Evolutionary conservation across 2,797 vertebrate species (phyloP).

Genomic region (Pampus argenteus): DNA sequence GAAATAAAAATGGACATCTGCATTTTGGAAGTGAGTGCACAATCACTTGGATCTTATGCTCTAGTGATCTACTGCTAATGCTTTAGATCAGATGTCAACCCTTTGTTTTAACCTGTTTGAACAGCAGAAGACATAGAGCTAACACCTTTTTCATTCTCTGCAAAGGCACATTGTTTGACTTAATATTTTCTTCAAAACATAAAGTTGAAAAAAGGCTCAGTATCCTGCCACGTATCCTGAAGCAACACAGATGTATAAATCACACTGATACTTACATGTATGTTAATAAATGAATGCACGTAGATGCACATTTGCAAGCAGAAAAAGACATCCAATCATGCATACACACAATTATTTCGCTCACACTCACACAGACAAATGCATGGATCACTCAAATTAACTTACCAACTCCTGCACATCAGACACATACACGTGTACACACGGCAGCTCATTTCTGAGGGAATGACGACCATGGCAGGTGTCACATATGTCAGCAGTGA

Average conservation of each 20-base stretch:
- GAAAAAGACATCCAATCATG: background rate
- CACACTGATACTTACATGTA: background rate
- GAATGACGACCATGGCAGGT: slow-evolving; percentile 49
- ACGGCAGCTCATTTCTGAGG: slow-evolving; percentile 52
- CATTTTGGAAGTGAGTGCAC: slow-evolving; percentile 64
- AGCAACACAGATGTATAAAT: background rate
- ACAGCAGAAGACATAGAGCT: slow-evolving; percentile 37
- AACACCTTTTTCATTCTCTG: slow-evolving; percentile 27
- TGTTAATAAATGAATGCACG: background rate
- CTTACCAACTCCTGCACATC: background rate
- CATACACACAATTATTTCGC: slow-evolving; percentile 2
- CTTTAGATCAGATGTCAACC: slow-evolving; percentile 34
- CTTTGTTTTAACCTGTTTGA: slow-evolving; percentile 42
- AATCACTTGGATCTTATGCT: slow-evolving; percentile 54
- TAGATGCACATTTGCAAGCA: slow-evolving; percentile 2
- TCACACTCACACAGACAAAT: slow-evolving; percentile 9
- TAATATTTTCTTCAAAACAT: slow-evolving; percentile 16
- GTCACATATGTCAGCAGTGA: slow-evolving; percentile 70
- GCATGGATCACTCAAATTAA: slow-evolving; percentile 28
- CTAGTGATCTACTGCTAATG: slow-evolving; percentile 58
- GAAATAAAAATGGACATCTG: slow-evolving; percentile 69
- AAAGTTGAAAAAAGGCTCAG: slow-evolving; percentile 3
- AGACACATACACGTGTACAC: slow-evolving; percentile 1
- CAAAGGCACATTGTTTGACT: slow-evolving; percentile 27
- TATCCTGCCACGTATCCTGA: background rate